phyloP scores from a whole-genome alignment of 2,888 invertebrate species.

The Amorpha juglandis region DNA sequence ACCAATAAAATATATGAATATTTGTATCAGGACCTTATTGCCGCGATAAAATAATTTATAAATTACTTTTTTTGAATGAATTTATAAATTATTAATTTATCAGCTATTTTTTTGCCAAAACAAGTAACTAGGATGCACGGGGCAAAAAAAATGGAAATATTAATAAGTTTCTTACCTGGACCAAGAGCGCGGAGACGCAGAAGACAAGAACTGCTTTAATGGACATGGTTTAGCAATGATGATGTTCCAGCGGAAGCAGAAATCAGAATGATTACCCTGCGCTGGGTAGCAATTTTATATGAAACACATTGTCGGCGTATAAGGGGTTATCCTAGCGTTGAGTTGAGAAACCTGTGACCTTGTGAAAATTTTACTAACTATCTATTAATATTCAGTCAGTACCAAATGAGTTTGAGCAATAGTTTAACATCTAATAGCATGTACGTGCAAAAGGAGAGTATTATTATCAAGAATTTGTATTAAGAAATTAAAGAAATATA shows the following conservation, averaged over 20 bases:
- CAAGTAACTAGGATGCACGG: too few relatives aligned
- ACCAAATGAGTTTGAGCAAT: not conserved
- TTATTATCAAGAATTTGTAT: not conserved
- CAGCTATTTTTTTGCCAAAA: too few relatives aligned
- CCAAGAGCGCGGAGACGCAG: constrained; percentile 35
- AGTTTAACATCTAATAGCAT: not conserved
- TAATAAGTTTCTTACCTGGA: constrained; percentile 35
- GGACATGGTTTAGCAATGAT: constrained; percentile 17
- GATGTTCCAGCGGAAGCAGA: not conserved
- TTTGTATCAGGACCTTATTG: not conserved
- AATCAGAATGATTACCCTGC: not conserved
- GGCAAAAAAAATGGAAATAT: too few relatives aligned
- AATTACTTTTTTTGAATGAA: too few relatives aligned
- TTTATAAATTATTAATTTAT: too few relatives aligned
- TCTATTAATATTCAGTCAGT: not conserved
- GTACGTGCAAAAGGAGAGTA: constrained; percentile 6
- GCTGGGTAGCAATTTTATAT: not conserved
- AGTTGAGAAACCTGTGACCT: constrained; percentile 9
- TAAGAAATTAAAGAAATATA: not conserved
- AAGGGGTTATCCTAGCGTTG: not conserved
- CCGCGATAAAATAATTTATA: too few relatives aligned
- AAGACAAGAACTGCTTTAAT: constrained; percentile 27
- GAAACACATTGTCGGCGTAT: not conserved
- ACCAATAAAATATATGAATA: not conserved
- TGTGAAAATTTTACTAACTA: not conserved